Evolutionary conservation across 2,113 vertebrate genomes (phyloP), one percentile per base, ranked within the genome.

Genomic region (Prionailurus viverrinus): DNA sequence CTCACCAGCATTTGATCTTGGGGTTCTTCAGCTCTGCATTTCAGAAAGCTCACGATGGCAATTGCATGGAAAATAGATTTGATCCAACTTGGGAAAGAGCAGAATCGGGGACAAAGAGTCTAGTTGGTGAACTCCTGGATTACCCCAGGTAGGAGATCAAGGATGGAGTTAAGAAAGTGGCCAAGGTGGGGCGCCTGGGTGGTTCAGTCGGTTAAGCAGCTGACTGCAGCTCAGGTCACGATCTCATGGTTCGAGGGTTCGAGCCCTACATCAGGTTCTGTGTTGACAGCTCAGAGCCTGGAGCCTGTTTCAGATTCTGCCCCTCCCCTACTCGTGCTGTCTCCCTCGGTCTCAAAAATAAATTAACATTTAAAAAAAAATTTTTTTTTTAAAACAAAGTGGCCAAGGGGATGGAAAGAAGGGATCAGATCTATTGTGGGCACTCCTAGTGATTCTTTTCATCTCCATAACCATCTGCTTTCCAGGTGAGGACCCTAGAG

Each of bases 191-290:
- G 45, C 7, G 0, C 45, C 45, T 1, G 45, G 45, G 45, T 8
- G 45, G 45, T 45, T 45, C 45, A 45, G 45, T 45, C 1, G 45
- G 45, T 45, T 45, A 45, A 45, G 45, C 45, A 45, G 45, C 45
- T 45, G 45, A 45, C 45, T 45, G 45, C 45, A 45, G 45, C 45
- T 45, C 45, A 45, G 45, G 45, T 45, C 45, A 1, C 7, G 7
- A 45, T 45, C 7, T 45, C 45, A 45, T 0, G 1, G 45, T 8
- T 45, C 0, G 1, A 45, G 45, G 45, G 45, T 45, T 45, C 1
- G 7, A 45, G 45, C 45, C 45, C 45, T 1, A 0, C 45, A 9
- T 45, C 45, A 45, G 7, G 45, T 1, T 1, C 45, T 45, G 45
- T 8, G 45, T 9, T 45, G 45, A 45, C 7, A 9, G 7, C 45